phyloP scores from a whole-genome alignment of 2,797 vertebrate genomes.

The Sebastes paucispinis region DNA sequence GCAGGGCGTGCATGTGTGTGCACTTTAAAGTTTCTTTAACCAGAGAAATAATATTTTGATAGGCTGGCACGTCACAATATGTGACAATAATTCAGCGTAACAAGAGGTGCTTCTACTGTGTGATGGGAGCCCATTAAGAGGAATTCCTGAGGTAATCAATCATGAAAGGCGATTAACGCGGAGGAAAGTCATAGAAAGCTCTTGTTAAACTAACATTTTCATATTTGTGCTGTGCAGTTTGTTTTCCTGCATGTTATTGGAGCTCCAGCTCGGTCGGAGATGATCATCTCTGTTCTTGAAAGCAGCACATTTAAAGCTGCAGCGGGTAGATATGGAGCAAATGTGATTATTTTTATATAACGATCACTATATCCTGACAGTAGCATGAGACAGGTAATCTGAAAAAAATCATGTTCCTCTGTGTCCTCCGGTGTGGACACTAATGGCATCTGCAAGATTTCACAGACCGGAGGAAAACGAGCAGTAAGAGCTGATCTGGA shows the following conservation, averaged over 20 bases:
- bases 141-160: conserved; percentile 66
- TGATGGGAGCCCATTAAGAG: conserved; percentile 56
- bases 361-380: too few species aligned
- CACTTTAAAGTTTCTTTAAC: conserved; percentile 31
- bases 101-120: conserved; percentile 40
- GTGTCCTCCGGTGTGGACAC: too few species aligned
- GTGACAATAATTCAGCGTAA: conserved; percentile 56
- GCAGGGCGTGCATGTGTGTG: background rate
- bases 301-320: conserved; percentile 8
- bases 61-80: conserved; percentile 43
- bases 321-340: too few species aligned
- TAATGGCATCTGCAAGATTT: too few species aligned
- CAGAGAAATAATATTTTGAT: conserved; percentile 61
- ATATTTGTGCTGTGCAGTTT: conserved; percentile 27
- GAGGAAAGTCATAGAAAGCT: conserved; percentile 18
- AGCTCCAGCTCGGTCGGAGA: conserved; percentile 8
- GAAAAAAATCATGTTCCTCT: too few species aligned
- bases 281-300: conserved; percentile 4
- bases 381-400: too few species aligned
- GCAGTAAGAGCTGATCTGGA: too few species aligned
- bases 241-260: background rate
- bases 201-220: background rate
- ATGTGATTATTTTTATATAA: too few species aligned
- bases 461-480: too few species aligned
- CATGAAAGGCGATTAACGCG: conserved; percentile 61